Evolutionary conservation across 92 coral and sea anemone genomes (phyloP), one percentile per base, ranked within the genome.

Genomic region (Parazoanthus swiftii): DNA sequence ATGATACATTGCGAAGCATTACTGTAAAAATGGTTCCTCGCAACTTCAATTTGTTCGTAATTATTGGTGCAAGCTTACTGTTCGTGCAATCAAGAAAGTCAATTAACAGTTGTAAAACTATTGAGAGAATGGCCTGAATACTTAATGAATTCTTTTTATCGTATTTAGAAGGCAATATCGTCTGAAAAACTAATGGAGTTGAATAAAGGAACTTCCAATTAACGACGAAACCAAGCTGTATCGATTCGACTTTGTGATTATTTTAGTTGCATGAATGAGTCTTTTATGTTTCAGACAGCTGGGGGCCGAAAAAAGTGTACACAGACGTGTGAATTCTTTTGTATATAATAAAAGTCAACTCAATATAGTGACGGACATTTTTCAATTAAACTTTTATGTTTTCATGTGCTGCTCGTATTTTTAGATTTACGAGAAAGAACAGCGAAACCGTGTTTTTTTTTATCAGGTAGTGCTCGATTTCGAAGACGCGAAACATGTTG

Each of bases 71-170:
- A 36, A 42, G 9, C 13, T 14, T 18, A 26, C 48, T 20, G 79
- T 76, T 76, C 79, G 79, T 76, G 79, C 25, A 42, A 39, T n/a
- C 79, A 39, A 44, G 50, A 76, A 44, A 76, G 9, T 46, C n/a
- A 38, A 76, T 76, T 76, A 76, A 39, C 23, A 76, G 46, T 38
- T 36, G 48, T 36, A 37, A 75, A 39, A 8, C 29, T 44, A 39
- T 76, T 37, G 25, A 1, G 26, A 18, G 46, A 16, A 5, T 16
- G 50, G 48, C 38, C 4, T 74, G 48, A 74, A 74, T 74, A 74
- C 78, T 42, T 15, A 36, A 35, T 74, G 15, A 74, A 74, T 18
- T 35, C 44, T 26, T 35, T 39, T 72, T 72, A 33, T 26, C 29
- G 70, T 63, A 26, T 72, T 76, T 20, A 38, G 46, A 29, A 39